Percentiles rank a stretch among this genome's conserved stretches.
phyloP scores from a whole-genome alignment of 1,140 invertebrate species.

The Anastatus disparis region DNA sequence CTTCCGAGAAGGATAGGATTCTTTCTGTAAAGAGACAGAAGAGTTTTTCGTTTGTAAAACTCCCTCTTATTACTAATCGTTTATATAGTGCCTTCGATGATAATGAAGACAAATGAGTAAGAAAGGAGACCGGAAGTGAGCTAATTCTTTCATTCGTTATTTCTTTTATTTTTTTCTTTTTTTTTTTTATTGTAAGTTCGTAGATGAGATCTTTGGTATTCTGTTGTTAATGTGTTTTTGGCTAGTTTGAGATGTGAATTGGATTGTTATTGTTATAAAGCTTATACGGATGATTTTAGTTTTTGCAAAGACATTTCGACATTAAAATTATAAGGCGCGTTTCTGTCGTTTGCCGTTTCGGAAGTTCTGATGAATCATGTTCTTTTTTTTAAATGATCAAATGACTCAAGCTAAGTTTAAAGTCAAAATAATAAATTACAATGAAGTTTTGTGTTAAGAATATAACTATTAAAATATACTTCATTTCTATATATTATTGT shows the following conservation, averaged over 20 bases:
- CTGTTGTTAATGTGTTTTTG: not conserved
- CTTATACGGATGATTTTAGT: too few species aligned
- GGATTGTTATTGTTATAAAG: not conserved
- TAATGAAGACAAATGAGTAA: conserved; percentile 31
- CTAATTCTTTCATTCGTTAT: not conserved
- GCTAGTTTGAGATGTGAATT: not conserved
- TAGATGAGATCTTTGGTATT: not conserved
- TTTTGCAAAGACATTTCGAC: not conserved
- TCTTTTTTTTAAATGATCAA: not conserved
- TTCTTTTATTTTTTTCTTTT: too few species aligned
- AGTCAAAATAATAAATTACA: too few species aligned
- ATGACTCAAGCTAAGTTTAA: too few species aligned
- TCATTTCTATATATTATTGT: too few species aligned
- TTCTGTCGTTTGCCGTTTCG: not conserved
- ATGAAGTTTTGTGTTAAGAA: too few species aligned
- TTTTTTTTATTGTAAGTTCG: too few species aligned
- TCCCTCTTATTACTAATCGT: not conserved
- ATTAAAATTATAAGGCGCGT: not conserved
- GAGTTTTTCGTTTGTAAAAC: conserved; percentile 1
- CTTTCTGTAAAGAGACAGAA: too few species aligned
- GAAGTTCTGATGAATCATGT: not conserved
- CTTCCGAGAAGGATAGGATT: conserved; percentile 4
- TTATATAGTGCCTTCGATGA: conserved; percentile 22
- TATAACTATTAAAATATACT: too few species aligned
- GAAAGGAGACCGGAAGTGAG: conserved; percentile 17